Percentiles rank a stretch among this genome's conserved stretches.
phyloP scores from a whole-genome alignment of 2,113 vertebrate species.

The Lipotes vexillifer region DNA sequence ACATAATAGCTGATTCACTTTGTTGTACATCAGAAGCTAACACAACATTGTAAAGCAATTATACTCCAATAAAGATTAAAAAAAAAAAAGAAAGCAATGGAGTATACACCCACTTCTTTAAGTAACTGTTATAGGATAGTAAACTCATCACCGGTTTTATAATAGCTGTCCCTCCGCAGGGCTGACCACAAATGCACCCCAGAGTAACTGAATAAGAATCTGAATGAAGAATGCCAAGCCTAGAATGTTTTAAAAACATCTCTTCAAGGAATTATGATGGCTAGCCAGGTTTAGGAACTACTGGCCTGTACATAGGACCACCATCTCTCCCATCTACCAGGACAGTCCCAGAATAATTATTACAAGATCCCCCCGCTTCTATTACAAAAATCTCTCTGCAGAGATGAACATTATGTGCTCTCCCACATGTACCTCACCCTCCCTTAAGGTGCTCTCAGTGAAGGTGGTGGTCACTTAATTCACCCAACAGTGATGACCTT shows the following conservation, averaged over 20 bases:
- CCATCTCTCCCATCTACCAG: neutral
- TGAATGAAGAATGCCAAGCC: neutral
- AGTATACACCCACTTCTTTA: neutral
- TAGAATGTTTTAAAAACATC: neutral
- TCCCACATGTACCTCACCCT: neutral
- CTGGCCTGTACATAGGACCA: neutral
- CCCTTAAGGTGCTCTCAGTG: neutral
- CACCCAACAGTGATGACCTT: neutral
- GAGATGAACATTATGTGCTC: neutral
- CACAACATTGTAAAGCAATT: no score
- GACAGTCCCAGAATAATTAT: neutral
- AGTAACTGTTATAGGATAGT: neutral
- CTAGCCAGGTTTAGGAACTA: neutral
- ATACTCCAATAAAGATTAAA: no score
- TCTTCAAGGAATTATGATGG: neutral
- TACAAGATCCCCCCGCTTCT: neutral
- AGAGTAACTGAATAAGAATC: neutral
- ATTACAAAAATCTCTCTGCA: neutral
- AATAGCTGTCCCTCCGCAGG: neutral
- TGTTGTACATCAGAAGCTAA: no score
- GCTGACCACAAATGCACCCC: neutral
- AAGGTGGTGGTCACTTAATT: neutral
- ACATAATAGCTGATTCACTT: no score
- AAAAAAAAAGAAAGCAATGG: neutral
- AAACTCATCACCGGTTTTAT: neutral